These are phyloP conservation scores for Eupelmus urozonus DNA, from an alignment of 2,888 invertebrate genomes.

Conservation along the genomic window DNA sequence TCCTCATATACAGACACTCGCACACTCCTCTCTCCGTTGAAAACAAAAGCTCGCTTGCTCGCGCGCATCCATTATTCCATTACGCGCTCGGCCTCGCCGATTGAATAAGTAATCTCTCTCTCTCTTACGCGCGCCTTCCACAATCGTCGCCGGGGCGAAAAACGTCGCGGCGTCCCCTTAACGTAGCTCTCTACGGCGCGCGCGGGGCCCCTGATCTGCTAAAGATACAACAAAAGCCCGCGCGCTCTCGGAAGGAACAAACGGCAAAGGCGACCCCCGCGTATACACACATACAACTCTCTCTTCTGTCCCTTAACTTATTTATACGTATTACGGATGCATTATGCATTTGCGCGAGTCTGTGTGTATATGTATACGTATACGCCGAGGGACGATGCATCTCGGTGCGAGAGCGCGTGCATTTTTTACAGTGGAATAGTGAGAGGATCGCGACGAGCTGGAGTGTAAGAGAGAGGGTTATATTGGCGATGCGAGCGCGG, in stretches of 20 bases:
- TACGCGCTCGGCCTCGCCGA: slow-evolving; percentile 32
- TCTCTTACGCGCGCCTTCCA: not conserved
- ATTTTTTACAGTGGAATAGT: slow-evolving; percentile 2
- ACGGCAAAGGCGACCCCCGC: too few species aligned
- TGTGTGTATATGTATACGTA: slow-evolving; percentile 49
- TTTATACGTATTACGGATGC: slow-evolving; percentile 64
- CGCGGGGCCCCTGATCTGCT: too few species aligned
- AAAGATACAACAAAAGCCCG: too few species aligned
- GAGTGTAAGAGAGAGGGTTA: too few species aligned
- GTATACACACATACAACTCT: not conserved
- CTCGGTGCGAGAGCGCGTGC: slow-evolving; percentile 13
- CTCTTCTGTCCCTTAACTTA: slow-evolving; percentile 53
- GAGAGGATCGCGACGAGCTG: not conserved
- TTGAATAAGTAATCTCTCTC: slow-evolving; percentile 48
- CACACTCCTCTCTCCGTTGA: not conserved
- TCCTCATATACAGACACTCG: not conserved
- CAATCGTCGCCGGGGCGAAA: not conserved
- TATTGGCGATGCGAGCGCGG: too few species aligned
- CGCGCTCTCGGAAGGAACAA: too few species aligned
- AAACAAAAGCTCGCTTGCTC: too few species aligned
- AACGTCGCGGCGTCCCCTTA: too few species aligned
- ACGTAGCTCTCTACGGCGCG: too few species aligned
- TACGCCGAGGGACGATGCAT: slow-evolving; percentile 52
- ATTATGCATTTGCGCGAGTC: slow-evolving; percentile 64
- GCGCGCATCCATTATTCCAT: slow-evolving; percentile 57